Percentiles rank a stretch among this genome's conserved stretches.
phyloP scores from a whole-genome alignment of 2,797 vertebrate species.

The Enteromius fasciolatus region DNA sequence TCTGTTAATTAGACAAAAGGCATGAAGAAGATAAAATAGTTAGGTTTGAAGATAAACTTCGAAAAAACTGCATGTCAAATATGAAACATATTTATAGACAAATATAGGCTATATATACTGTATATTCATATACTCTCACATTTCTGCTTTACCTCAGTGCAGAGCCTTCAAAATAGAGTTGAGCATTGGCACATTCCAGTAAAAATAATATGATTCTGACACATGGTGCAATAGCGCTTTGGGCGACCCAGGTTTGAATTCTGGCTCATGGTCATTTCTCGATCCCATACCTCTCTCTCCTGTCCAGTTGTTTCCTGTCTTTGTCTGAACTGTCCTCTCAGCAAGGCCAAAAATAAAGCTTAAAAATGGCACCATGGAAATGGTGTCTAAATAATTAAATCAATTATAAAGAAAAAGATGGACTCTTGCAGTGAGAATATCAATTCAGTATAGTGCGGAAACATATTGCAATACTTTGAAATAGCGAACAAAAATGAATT shows the following conservation, averaged over 20 bases:
- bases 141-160: not conserved
- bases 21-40: not conserved
- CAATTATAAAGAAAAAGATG: not conserved
- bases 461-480: constrained; percentile 11
- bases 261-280: not conserved
- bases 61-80: not conserved
- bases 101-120: not conserved
- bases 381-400: constrained; percentile 4
- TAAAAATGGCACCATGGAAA: not conserved
- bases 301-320: not conserved
- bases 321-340: constrained; percentile 6
- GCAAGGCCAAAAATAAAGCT: not conserved
- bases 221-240: not conserved
- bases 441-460: not conserved
- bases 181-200: constrained; percentile 9
- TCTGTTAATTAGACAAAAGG: not conserved
- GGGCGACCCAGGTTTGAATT: not conserved
- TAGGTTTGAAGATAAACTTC: not conserved
- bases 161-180: not conserved
- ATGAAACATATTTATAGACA: not conserved
- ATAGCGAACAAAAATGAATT: not conserved
- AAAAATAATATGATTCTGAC: constrained; percentile 8
- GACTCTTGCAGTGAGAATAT: constrained; percentile 3
- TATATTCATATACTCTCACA: too few relatives aligned
- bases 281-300: not conserved